Percentiles rank a stretch among this genome's conserved stretches.
Conservation (phyloP, 2,888 invertebrate species). For the Nymphalis polychloros region DNA sequence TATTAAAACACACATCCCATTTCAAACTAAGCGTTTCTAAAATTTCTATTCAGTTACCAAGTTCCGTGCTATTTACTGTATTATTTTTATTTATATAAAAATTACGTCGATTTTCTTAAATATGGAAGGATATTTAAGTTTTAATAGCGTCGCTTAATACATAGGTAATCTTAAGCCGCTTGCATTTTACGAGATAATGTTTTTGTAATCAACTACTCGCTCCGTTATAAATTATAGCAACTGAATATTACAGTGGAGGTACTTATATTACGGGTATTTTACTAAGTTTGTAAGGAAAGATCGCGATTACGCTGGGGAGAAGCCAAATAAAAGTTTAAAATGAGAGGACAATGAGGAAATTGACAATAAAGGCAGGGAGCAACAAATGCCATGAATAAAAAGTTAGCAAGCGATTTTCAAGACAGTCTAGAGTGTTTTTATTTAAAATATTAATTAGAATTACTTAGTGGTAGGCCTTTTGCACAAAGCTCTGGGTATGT, state of each 20-base stretch:
- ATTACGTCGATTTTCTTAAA: not conserved
- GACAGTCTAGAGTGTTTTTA: conserved; percentile 8
- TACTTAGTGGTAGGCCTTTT: too few species aligned
- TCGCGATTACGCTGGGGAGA: conserved; percentile 13
- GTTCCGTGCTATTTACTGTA: too few species aligned
- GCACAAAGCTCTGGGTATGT: too few species aligned
- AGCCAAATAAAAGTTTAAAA: conserved; percentile 24
- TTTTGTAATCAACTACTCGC: conserved; percentile 2
- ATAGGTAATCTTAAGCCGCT: not conserved
- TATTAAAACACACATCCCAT: too few species aligned
- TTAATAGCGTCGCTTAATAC: not conserved
- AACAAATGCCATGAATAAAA: conserved; percentile 18
- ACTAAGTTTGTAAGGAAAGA: not conserved
- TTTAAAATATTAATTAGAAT: not conserved
- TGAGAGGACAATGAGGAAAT: conserved; percentile 17
- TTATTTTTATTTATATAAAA: not conserved
- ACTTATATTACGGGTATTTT: not conserved
- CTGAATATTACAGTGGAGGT: not conserved
- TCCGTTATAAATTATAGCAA: not conserved
- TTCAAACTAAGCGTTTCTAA: too few species aligned
- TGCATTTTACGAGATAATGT: conserved; percentile 13
- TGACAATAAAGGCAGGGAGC: conserved; percentile 13
- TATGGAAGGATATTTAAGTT: not conserved
- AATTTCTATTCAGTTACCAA: too few species aligned
- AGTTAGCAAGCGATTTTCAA: conserved; percentile 1